These are phyloP conservation scores for Betta splendens DNA, from an alignment of 2,797 vertebrate genomes.

Conservation along the genomic window DNA sequence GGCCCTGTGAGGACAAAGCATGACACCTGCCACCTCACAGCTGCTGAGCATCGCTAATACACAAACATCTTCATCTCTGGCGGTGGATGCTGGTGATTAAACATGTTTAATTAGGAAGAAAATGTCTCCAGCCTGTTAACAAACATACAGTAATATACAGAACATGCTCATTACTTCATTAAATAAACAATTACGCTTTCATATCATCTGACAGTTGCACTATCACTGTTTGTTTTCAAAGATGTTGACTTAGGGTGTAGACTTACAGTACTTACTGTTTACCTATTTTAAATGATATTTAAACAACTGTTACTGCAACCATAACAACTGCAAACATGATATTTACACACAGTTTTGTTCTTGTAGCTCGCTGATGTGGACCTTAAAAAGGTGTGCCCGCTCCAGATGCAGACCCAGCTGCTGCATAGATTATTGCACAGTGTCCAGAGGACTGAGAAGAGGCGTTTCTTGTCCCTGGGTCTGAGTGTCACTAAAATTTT, in stretches of 20 bases:
- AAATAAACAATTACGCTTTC: background rate
- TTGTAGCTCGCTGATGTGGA: background rate
- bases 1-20: conserved; percentile 38
- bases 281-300: background rate
- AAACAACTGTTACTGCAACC: background rate
- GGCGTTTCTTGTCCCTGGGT: conserved; percentile 28
- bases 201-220: conserved; percentile 1
- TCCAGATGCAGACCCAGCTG: background rate
- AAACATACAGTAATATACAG: background rate
- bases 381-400: background rate
- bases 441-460: conserved; percentile 14
- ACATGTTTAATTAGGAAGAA: conserved; percentile 7
- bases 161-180: no score
- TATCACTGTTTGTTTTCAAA: conserved; percentile 49
- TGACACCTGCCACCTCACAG: conserved; percentile 55
- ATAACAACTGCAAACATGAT: background rate
- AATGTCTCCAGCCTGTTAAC: background rate
- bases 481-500: conserved; percentile 54
- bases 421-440: background rate
- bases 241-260: conserved; percentile 34
- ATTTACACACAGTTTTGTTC: background rate
- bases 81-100: conserved; percentile 7
- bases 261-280: conserved; percentile 6
- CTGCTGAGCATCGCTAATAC: conserved; percentile 33
- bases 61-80: conserved; percentile 20